Base-by-base conservation (phyloP, 1,140 invertebrate species). In the Hirudo medicinalis region DNA sequence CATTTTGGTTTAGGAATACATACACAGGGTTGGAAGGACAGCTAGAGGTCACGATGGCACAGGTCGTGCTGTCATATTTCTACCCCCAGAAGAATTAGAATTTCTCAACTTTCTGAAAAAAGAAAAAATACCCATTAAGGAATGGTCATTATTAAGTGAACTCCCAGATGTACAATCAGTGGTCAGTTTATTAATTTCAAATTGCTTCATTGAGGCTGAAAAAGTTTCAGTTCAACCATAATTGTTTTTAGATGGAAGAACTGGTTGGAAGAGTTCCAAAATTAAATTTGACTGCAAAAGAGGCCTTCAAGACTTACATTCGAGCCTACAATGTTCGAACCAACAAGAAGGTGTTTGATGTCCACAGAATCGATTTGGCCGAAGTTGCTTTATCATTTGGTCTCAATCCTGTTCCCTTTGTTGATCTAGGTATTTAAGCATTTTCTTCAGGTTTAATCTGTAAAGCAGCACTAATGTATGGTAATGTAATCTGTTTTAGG, bases 241-340 rank as follows among this genome's bases (percentile, higher is more conserved):
- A 63, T 63, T n/a, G 57, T 11, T 22, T 63, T 32, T 63, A 97
- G 90, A 80, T 99, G 75, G 97, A 99, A 81, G 93, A 96, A 80
- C 82, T 99, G 72, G 92, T 99, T 75, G 85, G 87, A 8, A 92
- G 90, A 78, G 98, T 97, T 82, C 98, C 98, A 78, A 97, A 92
- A 80, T 84, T 99, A 1, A 90, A 97, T 79, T 87, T 89, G 79
- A 95, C 94, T 5, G 96, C 92, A 0, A 93, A 95, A 80, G 94
- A 98, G 82, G 97, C 92, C 0, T 99, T 94, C 82, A 98, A 97
- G 81, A 88, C 90, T 1, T 99, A 97, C 80, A 86, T 99, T 0
- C 85, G 95, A 73, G 91, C 97, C 0, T 99, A 99, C 80, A 92
- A 96, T 78, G 95, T 92, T 2, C 95, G 98, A 82, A 89, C 91